These are phyloP conservation scores for Macaria notata DNA, from an alignment of 2,888 invertebrate genomes.

Conservation along the genomic window DNA sequence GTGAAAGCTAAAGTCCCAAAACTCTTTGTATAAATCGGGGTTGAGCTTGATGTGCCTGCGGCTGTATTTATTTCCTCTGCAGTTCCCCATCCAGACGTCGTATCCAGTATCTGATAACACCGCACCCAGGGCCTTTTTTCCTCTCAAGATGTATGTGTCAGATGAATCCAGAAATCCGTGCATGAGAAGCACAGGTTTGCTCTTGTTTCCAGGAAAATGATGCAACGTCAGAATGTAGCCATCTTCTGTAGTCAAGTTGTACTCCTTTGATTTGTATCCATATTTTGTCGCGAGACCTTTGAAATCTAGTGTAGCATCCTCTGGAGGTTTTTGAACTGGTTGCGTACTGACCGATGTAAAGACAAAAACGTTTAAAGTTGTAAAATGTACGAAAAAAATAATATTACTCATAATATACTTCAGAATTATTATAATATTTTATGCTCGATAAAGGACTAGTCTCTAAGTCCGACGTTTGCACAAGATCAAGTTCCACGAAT, in stretches of 20 bases:
- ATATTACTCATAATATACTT: no score
- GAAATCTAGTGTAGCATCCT: conserved; percentile 32
- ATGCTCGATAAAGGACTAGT: no score
- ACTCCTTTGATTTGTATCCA: conserved; percentile 33
- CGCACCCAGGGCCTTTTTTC: conserved; percentile 39
- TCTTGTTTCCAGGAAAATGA: conserved; percentile 38
- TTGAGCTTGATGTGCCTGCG: conserved; percentile 68
- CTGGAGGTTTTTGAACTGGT: not conserved
- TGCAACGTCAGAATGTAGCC: conserved; percentile 47
- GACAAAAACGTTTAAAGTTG: not conserved
- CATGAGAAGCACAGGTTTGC: conserved; percentile 42
- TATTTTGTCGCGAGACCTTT: conserved; percentile 31
- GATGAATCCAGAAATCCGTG: conserved; percentile 49
- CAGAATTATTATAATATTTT: no score
- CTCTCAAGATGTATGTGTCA: conserved; percentile 46
- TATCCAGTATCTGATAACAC: conserved; percentile 71
- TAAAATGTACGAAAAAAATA: not conserved
- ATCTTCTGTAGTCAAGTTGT: conserved; percentile 45
- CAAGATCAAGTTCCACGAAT: no score
- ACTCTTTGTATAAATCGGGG: conserved; percentile 52
- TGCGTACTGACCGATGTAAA: not conserved
- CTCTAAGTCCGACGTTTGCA: no score
- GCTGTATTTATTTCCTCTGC: conserved; percentile 83
- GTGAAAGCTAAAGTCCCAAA: conserved; percentile 84
- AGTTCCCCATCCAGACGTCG: conserved; percentile 62